Conservation (phyloP, 2,797 vertebrate genomes). For the Mormyrus hasselquistii region DNA sequence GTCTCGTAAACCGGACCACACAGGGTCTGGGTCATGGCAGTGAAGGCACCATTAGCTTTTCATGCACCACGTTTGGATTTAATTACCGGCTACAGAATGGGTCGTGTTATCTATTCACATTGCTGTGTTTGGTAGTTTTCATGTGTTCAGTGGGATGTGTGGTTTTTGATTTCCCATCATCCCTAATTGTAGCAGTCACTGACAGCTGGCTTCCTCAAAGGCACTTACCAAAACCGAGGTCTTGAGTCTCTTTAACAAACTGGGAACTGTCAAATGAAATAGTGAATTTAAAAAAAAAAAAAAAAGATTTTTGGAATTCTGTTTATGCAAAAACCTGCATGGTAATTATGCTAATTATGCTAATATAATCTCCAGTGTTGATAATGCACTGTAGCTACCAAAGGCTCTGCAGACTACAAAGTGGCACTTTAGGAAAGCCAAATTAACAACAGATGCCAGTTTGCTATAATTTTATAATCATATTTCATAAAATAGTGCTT, state of each 20-base stretch:
- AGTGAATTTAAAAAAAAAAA: background rate
- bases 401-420: background rate
- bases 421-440: background rate
- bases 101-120: background rate
- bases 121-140: background rate
- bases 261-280: background rate
- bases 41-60: background rate
- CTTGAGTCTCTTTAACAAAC: background rate
- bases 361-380: slow-evolving; percentile 8
- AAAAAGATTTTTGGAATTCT: background rate
- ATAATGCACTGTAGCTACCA: background rate
- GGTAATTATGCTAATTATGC: background rate
- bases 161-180: background rate
- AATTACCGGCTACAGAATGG: background rate
- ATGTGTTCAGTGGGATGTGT: background rate
- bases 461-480: background rate
- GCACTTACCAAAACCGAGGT: background rate
- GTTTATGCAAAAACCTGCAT: background rate
- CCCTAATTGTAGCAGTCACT: background rate
- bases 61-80: background rate
- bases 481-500: background rate
- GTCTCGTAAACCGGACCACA: slow-evolving; percentile 1
- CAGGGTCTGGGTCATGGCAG: background rate
- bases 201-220: background rate
- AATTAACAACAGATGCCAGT: slow-evolving; percentile 7